Conservation (phyloP, 2,113 vertebrate species). For the Oophaga pumilio region DNA sequence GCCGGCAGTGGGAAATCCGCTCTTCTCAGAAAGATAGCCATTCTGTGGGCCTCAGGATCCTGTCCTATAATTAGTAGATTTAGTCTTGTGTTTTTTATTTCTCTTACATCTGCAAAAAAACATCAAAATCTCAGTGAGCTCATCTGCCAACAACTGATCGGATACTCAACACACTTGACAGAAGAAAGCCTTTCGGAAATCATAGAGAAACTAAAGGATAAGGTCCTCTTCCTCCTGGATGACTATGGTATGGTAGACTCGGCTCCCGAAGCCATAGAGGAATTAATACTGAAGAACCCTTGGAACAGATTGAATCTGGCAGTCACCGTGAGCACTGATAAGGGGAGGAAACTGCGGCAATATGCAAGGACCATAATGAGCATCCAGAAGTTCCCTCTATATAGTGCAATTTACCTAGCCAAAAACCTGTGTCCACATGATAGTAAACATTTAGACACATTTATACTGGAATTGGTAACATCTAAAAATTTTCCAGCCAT, state of each 20-base stretch:
- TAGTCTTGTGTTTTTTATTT: constrained; percentile 67
- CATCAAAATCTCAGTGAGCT: constrained; percentile 58
- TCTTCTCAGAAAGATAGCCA: constrained; percentile 63
- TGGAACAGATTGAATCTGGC: constrained; percentile 59
- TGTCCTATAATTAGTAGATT: constrained; percentile 65
- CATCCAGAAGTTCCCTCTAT: constrained; percentile 61
- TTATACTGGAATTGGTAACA: not conserved
- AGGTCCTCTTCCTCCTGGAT: constrained; percentile 65
- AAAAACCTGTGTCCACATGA: constrained; percentile 55
- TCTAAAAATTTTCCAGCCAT: constrained; percentile 22
- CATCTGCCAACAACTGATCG: constrained; percentile 59
- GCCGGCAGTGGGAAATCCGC: constrained; percentile 63
- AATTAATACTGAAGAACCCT: constrained; percentile 62
- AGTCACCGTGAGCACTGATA: constrained; percentile 57
- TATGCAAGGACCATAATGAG: constrained; percentile 58
- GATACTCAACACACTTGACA: constrained; percentile 34
- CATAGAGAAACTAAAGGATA: constrained; percentile 57
- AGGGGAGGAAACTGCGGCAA: constrained; percentile 43
- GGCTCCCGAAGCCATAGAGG: constrained; percentile 45
- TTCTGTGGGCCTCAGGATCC: constrained; percentile 66
- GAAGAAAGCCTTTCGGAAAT: constrained; percentile 55
- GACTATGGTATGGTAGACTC: constrained; percentile 57
- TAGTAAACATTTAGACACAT: not conserved
- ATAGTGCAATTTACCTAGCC: constrained; percentile 59
- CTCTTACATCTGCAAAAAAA: constrained; percentile 33